phyloP scores from a whole-genome alignment of 1,140 invertebrate species.

The Hormaphis cornu region DNA sequence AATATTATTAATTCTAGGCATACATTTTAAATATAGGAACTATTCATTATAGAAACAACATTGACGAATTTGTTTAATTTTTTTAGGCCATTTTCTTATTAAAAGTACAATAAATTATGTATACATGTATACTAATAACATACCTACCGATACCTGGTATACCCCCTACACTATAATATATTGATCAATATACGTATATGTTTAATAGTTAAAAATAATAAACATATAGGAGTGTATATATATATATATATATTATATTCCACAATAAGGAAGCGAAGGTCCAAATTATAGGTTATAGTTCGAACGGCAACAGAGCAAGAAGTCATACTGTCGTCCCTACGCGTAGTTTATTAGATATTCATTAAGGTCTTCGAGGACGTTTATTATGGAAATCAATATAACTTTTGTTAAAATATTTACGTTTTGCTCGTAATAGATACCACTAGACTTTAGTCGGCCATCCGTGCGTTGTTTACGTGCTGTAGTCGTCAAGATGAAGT shows the following conservation, averaged over 20 bases:
- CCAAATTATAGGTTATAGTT: slow-evolving; percentile 17
- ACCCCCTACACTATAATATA: no score
- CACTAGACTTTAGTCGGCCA: neutral
- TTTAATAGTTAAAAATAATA: neutral
- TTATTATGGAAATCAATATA: slow-evolving; percentile 19
- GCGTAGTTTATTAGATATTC: slow-evolving; percentile 6
- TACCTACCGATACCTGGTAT: no score
- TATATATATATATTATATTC: neutral
- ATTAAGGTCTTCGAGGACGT: slow-evolving; percentile 7
- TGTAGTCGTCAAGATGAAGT: slow-evolving; percentile 5
- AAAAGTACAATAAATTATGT: no score
- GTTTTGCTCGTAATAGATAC: neutral
- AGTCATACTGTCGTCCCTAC: neutral
- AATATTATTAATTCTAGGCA: no score
- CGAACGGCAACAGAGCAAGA: neutral
- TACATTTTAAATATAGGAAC: no score
- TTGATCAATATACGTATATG: neutral
- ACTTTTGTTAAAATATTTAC: slow-evolving; percentile 15
- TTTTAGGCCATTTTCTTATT: no score
- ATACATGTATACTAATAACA: no score
- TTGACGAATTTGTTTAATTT: no score
- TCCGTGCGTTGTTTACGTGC: neutral
- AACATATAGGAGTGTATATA: neutral
- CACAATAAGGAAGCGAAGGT: neutral
- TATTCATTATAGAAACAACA: no score